phyloP scores from a whole-genome alignment of 2,888 invertebrate species.

The Chaetogeoica ovagalla region DNA sequence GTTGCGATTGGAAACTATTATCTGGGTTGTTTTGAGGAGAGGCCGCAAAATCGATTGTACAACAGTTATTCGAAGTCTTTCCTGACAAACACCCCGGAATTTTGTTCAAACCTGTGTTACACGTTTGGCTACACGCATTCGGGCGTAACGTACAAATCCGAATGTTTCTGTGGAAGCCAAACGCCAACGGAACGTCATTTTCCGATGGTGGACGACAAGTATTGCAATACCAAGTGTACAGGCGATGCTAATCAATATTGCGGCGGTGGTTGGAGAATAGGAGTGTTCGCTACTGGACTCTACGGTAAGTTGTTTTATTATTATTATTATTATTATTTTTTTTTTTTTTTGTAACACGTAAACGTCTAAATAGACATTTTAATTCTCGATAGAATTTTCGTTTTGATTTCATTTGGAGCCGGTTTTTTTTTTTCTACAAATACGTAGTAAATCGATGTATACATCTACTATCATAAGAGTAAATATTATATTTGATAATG shows the following conservation, averaged over 20 bases:
- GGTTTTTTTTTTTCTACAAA: no score
- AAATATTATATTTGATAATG: no score
- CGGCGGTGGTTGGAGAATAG: conserved; percentile 56
- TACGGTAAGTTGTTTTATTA: conserved; percentile 47
- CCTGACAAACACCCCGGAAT: conserved; percentile 54
- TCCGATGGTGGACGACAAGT: conserved; percentile 53
- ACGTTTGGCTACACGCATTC: conserved; percentile 55
- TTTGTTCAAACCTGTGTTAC: conserved; percentile 55
- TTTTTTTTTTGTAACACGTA: no score
- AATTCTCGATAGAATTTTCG: no score
- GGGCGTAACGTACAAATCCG: conserved; percentile 53
- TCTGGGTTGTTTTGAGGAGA: conserved; percentile 56
- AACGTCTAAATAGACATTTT: no score
- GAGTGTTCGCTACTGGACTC: conserved; percentile 55
- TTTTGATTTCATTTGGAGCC: no score
- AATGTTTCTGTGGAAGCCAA: conserved; percentile 56
- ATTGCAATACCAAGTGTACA: conserved; percentile 55
- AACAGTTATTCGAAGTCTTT: conserved; percentile 54
- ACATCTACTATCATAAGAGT: no score
- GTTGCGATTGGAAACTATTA: conserved; percentile 39
- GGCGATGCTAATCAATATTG: conserved; percentile 55
- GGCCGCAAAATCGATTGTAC: conserved; percentile 47
- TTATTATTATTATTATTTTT: no score
- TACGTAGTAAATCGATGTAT: no score
- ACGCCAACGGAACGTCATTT: conserved; percentile 12